Conservation (phyloP, 2,113 vertebrate species). For the Salminus brasiliensis region DNA sequence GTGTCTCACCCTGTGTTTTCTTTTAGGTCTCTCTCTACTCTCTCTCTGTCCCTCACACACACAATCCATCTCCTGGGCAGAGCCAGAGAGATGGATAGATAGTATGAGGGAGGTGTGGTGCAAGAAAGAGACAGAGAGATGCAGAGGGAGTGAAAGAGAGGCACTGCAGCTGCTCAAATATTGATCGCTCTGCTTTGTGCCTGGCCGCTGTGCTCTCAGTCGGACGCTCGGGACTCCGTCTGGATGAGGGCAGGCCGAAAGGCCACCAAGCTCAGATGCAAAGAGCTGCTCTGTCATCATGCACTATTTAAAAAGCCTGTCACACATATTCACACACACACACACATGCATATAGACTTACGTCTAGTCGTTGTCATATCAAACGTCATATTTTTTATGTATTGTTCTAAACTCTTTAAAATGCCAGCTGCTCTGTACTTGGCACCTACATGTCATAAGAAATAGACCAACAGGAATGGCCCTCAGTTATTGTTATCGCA, state of each 20-base stretch:
- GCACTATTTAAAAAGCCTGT: conserved; percentile 13
- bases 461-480: no score
- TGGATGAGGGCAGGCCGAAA: conserved; percentile 49
- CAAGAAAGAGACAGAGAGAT: conserved; percentile 3
- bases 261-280: conserved; percentile 51
- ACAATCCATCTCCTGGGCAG: conserved; percentile 56
- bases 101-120: not conserved
- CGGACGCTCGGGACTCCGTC: conserved; percentile 47
- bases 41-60: conserved; percentile 13
- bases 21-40: not conserved
- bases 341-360: not conserved
- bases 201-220: conserved; percentile 55
- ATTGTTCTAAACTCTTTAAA: no score
- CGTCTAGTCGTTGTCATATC: no score
- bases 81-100: conserved; percentile 17
- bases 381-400: not conserved
- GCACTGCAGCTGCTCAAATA: conserved; percentile 69
- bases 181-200: conserved; percentile 70
- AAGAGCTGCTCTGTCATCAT: conserved; percentile 24
- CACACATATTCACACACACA: not conserved
- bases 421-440: no score
- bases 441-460: no score
- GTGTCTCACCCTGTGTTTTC: no score
- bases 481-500: no score
- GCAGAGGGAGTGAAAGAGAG: conserved; percentile 1